These are phyloP conservation scores for Notothenia rossii DNA, from an alignment of 2,113 vertebrate species.

Conservation along the genomic window DNA sequence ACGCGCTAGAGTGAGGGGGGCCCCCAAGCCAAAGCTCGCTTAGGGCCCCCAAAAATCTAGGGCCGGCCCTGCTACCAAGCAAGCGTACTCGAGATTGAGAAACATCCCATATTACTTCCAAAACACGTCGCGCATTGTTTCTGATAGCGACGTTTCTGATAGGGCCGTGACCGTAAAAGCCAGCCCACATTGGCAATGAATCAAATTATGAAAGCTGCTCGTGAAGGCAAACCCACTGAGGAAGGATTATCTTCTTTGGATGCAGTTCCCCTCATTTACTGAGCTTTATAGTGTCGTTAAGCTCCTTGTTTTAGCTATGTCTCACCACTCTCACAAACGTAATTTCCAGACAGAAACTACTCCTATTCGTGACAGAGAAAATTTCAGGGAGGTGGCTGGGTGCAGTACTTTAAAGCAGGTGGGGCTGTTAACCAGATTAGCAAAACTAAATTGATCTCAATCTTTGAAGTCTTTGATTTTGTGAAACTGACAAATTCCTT, in stretches of 20 bases:
- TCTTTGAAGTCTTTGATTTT: no score
- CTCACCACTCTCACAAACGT: not conserved
- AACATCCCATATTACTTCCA: no score
- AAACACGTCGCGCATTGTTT: no score
- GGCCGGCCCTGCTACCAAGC: no score
- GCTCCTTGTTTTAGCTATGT: not conserved
- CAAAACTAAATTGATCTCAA: not conserved
- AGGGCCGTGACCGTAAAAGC: no score
- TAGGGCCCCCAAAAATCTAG: no score
- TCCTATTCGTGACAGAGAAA: not conserved
- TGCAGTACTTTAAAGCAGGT: not conserved
- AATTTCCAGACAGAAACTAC: not conserved
- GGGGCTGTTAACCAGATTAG: not conserved
- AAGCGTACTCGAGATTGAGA: no score
- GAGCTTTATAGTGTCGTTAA: not conserved
- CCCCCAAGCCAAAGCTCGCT: no score
- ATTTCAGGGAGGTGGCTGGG: not conserved
- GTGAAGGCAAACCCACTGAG: not conserved
- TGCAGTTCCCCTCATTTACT: not conserved
- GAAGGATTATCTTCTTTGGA: not conserved
- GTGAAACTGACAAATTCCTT: no score
- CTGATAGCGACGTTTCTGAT: no score
- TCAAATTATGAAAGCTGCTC: not conserved
- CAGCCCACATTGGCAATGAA: no score
- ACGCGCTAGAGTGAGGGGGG: no score